Conservation (phyloP, 2,113 vertebrate species). For the Petrocephalus zakoni region DNA sequence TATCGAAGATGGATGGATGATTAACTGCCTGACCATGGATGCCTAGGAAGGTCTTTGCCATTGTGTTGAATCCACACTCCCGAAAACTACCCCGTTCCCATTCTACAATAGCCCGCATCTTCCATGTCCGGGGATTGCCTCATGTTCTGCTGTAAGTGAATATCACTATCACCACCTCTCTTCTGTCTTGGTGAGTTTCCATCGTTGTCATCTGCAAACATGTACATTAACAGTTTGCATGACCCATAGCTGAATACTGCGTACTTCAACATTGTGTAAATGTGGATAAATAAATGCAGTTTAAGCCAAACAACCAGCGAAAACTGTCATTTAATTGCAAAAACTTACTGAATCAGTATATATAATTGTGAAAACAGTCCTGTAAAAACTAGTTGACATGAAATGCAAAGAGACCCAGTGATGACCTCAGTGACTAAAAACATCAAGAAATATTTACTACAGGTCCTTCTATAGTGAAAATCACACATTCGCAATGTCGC, state of each 20-base stretch:
- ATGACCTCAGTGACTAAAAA: not conserved
- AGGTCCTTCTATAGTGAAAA: not conserved
- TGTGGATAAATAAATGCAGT: not conserved
- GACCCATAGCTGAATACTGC: not conserved
- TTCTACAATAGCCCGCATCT: constrained; percentile 62
- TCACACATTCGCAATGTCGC: not conserved
- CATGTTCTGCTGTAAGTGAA: constrained; percentile 58
- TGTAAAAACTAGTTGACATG: not conserved
- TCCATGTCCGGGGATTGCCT: constrained; percentile 57
- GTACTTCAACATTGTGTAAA: not conserved
- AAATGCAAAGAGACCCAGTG: not conserved
- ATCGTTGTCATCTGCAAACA: not conserved
- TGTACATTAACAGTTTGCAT: constrained; percentile 33
- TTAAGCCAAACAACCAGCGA: not conserved
- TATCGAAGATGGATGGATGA: not conserved
- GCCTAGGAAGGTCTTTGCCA: constrained; percentile 83
- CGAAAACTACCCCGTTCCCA: constrained; percentile 50
- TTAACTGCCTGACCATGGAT: constrained; percentile 93
- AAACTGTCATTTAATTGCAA: not conserved
- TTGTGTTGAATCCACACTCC: constrained; percentile 77
- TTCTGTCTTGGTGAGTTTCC: constrained; percentile 36
- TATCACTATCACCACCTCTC: not conserved
- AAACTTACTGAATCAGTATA: not conserved
- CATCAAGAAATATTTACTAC: not conserved
- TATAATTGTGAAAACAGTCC: not conserved